Evolutionary conservation across 2,113 vertebrate species (phyloP), one percentile per base, ranked within the genome.

Genomic region (Excalfactoria chinensis): DNA sequence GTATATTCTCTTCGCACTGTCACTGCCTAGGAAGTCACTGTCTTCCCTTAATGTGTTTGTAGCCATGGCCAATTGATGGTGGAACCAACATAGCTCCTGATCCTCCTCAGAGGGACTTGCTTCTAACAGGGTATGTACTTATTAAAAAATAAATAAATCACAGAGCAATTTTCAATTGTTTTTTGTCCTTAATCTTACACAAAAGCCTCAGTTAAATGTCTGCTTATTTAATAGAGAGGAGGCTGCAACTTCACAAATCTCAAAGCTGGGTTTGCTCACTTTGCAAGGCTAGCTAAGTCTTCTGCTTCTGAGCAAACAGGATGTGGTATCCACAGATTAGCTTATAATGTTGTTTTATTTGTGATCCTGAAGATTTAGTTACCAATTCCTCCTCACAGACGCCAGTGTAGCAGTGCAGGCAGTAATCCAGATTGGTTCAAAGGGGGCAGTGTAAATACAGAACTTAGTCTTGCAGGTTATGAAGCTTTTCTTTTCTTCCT

Each of bases 61-160:
- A 99, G 99, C 98, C 97, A 0, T 99, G 99, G 99, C 99, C 99
- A 2, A 98, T 99, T 41, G 98, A 98, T 19, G 99, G 99, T 80
- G 99, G 99, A 53, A 98, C 97, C 94, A 99, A 98, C 93, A 95
- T 99, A 56, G 98, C 98, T 91, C 98, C 98, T 20, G 98, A 99
- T 86, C 98, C 99, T 62, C 98, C 98, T 0, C 99, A 99, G 97
- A 98, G 99, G 96, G 99, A 99, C 97, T 95, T 99, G 96, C 98
- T 99, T 74, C 98, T 99, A 34, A 99, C 99, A 3, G 99, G 99
- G 99, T 99, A 93, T 80, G 98, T 97, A 30, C 44, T 48, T 58
- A 9, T 69, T 13, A 13, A 60, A 55, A 30, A 53, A 37, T 25
- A 25, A 60, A 67, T 16, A 13, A 23, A 10, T 9, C 20, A 9